phyloP scores from a whole-genome alignment of 2,113 vertebrate species.

The Chaetura pelagica region DNA sequence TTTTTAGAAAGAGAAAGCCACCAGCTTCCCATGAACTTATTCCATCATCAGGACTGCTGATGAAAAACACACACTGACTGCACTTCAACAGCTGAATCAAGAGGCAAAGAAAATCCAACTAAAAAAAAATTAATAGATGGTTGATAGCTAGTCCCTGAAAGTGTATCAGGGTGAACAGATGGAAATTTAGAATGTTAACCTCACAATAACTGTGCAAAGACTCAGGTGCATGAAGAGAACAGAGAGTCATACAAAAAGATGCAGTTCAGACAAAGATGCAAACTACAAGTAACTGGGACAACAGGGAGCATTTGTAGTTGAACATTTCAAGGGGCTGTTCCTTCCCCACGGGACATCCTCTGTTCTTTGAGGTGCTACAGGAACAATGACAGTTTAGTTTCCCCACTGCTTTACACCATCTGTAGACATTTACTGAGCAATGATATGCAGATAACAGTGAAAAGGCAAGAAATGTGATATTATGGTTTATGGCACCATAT shows the following conservation, averaged over 20 bases:
- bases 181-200: conserved; percentile 19
- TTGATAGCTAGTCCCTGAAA: too few species aligned
- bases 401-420: background rate
- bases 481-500: background rate
- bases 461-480: background rate
- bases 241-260: background rate
- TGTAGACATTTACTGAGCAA: background rate
- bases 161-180: conserved; percentile 36
- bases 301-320: background rate
- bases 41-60: too few species aligned
- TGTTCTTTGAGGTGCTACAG: background rate
- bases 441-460: background rate
- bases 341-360: background rate
- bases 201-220: background rate
- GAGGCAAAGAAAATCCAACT: too few species aligned
- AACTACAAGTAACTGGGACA: background rate
- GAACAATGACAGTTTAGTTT: background rate
- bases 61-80: too few species aligned
- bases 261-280: background rate
- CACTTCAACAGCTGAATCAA: too few species aligned
- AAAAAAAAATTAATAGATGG: too few species aligned
- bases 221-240: background rate
- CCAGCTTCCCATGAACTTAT: too few species aligned
- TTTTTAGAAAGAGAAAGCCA: too few species aligned
- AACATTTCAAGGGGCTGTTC: background rate